These are phyloP conservation scores for Narcine bancroftii DNA, from an alignment of 2,113 vertebrate species.

Conservation along the genomic window DNA sequence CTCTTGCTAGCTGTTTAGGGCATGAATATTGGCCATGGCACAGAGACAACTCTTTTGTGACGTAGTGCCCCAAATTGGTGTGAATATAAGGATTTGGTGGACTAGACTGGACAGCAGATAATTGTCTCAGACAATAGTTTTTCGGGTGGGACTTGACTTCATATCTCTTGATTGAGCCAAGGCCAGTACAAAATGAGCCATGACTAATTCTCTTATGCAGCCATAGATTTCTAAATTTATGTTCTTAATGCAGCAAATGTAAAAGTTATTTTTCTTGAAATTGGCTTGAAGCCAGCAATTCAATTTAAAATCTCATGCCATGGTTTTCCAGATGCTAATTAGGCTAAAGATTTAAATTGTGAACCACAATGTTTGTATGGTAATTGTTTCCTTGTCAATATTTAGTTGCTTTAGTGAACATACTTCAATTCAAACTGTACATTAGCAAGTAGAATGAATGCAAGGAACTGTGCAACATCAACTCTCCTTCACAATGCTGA, in stretches of 20 bases:
- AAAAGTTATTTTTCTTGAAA: not conserved
- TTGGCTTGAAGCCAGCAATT: not conserved
- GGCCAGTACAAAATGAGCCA: too few species aligned
- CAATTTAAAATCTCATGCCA: conserved; percentile 1
- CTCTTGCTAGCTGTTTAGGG: too few species aligned
- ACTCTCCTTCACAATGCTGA: not conserved
- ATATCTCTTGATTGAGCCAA: too few species aligned
- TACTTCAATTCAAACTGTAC: not conserved
- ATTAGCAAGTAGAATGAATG: not conserved
- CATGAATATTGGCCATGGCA: too few species aligned
- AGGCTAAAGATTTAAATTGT: not conserved
- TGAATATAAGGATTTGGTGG: too few species aligned
- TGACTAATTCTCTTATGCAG: not conserved
- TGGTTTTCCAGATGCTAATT: not conserved
- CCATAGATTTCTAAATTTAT: not conserved
- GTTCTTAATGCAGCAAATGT: not conserved
- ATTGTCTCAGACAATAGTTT: too few species aligned
- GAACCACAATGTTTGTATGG: not conserved
- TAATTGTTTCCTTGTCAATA: not conserved
- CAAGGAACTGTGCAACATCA: not conserved
- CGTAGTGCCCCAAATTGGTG: too few species aligned
- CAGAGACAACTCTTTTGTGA: too few species aligned
- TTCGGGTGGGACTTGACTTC: too few species aligned
- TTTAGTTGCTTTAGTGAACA: not conserved
- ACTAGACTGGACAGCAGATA: too few species aligned